Base-by-base conservation (phyloP, 2,113 vertebrate species). In the Bambusicola thoracicus region DNA sequence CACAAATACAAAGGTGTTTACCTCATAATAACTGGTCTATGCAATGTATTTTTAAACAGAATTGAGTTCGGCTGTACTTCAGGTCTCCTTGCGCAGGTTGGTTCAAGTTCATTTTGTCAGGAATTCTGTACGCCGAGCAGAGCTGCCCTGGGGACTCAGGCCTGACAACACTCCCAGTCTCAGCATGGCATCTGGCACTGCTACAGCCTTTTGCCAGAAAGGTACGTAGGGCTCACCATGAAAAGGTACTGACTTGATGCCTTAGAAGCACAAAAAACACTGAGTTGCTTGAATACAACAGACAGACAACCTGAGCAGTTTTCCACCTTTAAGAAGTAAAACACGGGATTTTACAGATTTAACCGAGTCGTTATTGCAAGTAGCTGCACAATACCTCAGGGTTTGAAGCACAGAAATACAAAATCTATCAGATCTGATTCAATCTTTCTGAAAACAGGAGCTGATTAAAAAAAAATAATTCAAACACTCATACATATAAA, bases 1-100 rank as follows among this genome's bases (percentile, higher is more conserved):
- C 40, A 88, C 74, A 94, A 90, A 91, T 44, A 90, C 27, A 91
- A 13, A 56, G 61, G 69, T 78, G 36, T 84, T 86, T 55, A 67
- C 48, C 36, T 74, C 61, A 32, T 78, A 90, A 81, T 68, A 91
- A 81, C 53, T 56, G 27, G 61, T 21, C 69, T 7, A 84, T 2
- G 2, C 32, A 51, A 81, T 22, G 20, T 65, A 51, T 61, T 85
- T 87, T 86, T 58, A 79, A 56, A 48, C 30, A 51, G 44, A 62
- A 67, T 6, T 67, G 51, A 85, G 61, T 24, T 75, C 61, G 83
- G 32, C 30, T 68, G 29, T 13, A 81, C 34, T 78, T 81, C 1
- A 76, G 7, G 12, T 83, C 85, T 81, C 69, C 51, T 81, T 72
- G 46, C 29, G 67, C 40, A 65, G 4, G 8, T 13, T 86, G 51